These are phyloP conservation scores for Lasioglossum oenotherae DNA, from an alignment of 2,888 invertebrate species.

Conservation along the genomic window DNA sequence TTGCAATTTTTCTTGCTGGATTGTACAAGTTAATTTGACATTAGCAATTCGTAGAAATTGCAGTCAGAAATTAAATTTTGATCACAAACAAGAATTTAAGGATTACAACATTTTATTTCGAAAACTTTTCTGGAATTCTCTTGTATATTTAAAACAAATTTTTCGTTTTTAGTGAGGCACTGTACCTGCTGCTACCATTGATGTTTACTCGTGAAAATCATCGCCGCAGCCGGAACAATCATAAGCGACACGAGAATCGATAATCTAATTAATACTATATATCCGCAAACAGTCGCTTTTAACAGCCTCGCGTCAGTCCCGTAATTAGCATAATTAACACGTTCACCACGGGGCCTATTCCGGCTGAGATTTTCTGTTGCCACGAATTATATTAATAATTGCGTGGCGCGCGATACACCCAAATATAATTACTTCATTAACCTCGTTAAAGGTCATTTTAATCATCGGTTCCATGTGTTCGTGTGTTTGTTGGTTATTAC, in stretches of 20 bases:
- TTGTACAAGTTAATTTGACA: too few species aligned
- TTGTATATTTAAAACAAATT: neutral
- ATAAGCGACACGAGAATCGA: neutral
- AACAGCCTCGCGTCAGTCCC: neutral
- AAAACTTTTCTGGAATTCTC: neutral
- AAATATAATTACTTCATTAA: neutral
- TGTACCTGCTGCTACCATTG: neutral
- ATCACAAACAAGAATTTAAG: neutral
- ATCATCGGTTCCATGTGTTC: neutral
- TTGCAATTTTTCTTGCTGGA: too few species aligned
- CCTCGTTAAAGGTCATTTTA: neutral
- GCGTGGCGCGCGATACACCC: neutral
- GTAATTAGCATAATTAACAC: constrained; percentile 10
- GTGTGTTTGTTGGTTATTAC: neutral
- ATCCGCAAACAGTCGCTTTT: neutral
- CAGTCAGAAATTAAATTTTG: neutral
- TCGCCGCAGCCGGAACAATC: neutral
- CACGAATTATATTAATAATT: neutral
- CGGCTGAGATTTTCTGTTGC: neutral
- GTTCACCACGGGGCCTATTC: neutral
- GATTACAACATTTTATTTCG: neutral
- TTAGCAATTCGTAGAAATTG: neutral
- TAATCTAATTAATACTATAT: constrained; percentile 12
- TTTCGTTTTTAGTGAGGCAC: neutral
- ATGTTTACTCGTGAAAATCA: neutral